phyloP scores from a whole-genome alignment of 2,113 vertebrate genomes.

The Bothrops jararaca region DNA sequence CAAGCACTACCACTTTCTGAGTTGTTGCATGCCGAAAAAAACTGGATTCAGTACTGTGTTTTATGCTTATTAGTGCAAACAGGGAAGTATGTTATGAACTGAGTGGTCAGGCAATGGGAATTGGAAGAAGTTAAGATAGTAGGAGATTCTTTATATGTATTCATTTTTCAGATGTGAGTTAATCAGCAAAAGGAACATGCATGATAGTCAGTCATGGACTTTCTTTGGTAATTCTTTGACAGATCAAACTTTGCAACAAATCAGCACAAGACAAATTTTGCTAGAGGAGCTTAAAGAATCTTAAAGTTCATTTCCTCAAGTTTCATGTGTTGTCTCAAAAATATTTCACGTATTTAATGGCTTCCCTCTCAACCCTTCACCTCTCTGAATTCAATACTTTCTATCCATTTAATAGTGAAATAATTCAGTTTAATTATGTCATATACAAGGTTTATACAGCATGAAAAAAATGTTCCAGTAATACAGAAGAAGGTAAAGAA shows the following conservation, averaged over 20 bases:
- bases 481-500: slow-evolving; percentile 4
- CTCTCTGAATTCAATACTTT: slow-evolving; percentile 14
- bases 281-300: background rate
- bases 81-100: background rate
- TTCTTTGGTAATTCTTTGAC: background rate
- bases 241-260: background rate
- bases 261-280: background rate
- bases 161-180: background rate
- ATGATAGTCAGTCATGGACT: background rate
- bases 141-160: background rate
- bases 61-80: background rate
- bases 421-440: background rate
- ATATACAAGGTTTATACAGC: background rate
- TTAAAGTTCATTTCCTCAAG: background rate
- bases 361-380: background rate
- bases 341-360: background rate
- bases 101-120: background rate
- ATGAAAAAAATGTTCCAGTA: background rate
- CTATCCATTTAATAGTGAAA: background rate
- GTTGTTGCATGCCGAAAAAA: background rate
- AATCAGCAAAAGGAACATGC: background rate
- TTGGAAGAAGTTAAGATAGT: background rate
- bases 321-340: background rate
- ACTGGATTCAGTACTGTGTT: background rate
- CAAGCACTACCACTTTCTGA: background rate